Evolutionary conservation across 2,888 invertebrate species (phyloP).

Genomic region (Lymantria dispar): DNA sequence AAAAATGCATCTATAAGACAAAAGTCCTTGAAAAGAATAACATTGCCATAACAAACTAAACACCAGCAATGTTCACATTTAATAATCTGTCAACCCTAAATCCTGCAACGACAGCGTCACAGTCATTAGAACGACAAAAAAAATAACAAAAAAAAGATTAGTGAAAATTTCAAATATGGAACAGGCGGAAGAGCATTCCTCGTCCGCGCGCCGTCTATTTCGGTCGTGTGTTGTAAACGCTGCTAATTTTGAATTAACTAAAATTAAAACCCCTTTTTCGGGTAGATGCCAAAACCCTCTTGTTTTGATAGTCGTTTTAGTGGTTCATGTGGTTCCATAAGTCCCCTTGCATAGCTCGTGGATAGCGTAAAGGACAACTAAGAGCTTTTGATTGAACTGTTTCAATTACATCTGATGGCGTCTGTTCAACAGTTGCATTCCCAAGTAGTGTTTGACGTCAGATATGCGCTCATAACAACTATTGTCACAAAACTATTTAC

Average conservation of each 20-base stretch:
- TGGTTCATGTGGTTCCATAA: not conserved
- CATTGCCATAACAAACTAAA: too few relatives aligned
- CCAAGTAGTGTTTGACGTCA: too few relatives aligned
- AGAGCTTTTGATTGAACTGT: too few relatives aligned
- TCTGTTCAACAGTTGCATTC: too few relatives aligned
- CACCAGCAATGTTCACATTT: not conserved
- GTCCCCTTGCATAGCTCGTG: too few relatives aligned
- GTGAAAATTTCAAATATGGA: constrained; percentile 60
- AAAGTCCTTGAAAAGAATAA: too few relatives aligned
- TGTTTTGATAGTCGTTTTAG: constrained; percentile 31
- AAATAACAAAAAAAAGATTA: constrained; percentile 18
- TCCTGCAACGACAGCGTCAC: constrained; percentile 7
- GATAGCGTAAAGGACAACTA: too few relatives aligned
- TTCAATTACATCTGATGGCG: too few relatives aligned
- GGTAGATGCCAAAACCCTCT: constrained; percentile 3
- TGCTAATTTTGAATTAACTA: constrained; percentile 16
- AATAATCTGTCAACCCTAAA: constrained; percentile 20
- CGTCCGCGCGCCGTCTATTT: constrained; percentile 48
- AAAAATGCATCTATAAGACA: too few relatives aligned
- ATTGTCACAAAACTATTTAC: too few relatives aligned
- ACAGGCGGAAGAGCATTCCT: constrained; percentile 63
- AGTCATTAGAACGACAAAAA: constrained; percentile 29
- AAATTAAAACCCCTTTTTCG: constrained; percentile 23
- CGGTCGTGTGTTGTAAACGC: constrained; percentile 38
- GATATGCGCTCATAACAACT: too few relatives aligned